Evolutionary conservation across 2,113 vertebrate genomes (phyloP).

Genomic region (Dromiciops gliroides): DNA sequence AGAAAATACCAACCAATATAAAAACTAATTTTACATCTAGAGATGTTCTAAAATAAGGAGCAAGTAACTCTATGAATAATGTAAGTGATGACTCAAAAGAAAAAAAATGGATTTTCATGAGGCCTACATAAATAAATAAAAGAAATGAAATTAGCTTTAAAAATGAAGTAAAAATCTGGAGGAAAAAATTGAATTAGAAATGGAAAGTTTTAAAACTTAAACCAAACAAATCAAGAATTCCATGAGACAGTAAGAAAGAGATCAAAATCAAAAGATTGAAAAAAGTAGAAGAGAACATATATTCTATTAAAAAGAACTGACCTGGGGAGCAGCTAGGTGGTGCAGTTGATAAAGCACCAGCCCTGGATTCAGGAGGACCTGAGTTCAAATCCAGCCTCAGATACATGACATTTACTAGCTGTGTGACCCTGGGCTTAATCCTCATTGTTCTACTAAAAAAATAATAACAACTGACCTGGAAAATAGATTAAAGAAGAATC

Average conservation of each 20-base stretch:
- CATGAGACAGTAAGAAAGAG: slow-evolving; percentile 25
- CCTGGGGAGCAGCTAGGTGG: no score
- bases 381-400: no score
- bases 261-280: background rate
- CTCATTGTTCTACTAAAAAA: no score
- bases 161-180: background rate
- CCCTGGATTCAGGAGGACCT: no score
- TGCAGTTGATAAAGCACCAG: no score
- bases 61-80: background rate
- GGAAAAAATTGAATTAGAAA: background rate
- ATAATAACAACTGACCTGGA: background rate
- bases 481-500: background rate
- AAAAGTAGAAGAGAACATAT: background rate
- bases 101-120: background rate
- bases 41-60: background rate
- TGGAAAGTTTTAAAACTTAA: background rate
- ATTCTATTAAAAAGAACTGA: background rate
- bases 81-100: background rate
- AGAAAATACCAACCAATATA: background rate
- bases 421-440: no score
- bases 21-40: background rate
- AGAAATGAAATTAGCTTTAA: background rate
- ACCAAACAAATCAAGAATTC: slow-evolving; percentile 34
- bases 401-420: no score
- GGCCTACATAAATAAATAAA: background rate